Evolutionary conservation across 2,888 invertebrate genomes (phyloP), one percentile per base, ranked within the genome.

Genomic region (Escarpia spicata): DNA sequence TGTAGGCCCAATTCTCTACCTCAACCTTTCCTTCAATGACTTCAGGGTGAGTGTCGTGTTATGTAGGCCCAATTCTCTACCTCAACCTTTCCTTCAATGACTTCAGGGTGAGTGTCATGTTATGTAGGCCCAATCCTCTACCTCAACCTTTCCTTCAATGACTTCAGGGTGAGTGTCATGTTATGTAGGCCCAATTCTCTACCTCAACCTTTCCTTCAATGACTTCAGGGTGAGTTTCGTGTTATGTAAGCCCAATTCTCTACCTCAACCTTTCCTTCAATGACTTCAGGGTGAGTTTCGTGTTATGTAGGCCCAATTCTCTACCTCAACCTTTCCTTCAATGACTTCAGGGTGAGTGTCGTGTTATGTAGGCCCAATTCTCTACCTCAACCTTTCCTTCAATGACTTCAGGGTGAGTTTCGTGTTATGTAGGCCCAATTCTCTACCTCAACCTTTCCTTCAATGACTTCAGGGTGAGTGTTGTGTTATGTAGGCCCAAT

Each of bases 121-220:
- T 52, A 9, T 12, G 9, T 52, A 12, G 52, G 52, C 26, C 26
- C 31, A 31, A 91, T 12, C 3, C 95, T 95, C 26, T 96, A 96
- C 93, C 94, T 96, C 26, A 96, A 96, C 93, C 93, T 96, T 60
- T 96, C 96, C 58, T 96, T 96, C 94, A 96, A 96, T 94, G 95
- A 96, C 92, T 96, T 96, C 93, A 94, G 94, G 92, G 96, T 96
- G 94, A 52, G 52, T 52, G 52, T 52, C 52, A 2, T 52, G n/a
- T 52, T 12, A 10, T 10, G 12, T 52, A 52, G 0, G 52, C 12
- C 52, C 12, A 52, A 52, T 9, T 52, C 52, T 12, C 52, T 52
- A 3, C 12, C 52, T 26, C 91, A 4, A 10, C 10, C 37, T 12
- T 31, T n/a, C 31, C 37, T 9, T 91, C 37, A 15, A 12, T 52